phyloP scores from a whole-genome alignment of 2,797 vertebrate genomes.

The Pangasius larnaudii region DNA sequence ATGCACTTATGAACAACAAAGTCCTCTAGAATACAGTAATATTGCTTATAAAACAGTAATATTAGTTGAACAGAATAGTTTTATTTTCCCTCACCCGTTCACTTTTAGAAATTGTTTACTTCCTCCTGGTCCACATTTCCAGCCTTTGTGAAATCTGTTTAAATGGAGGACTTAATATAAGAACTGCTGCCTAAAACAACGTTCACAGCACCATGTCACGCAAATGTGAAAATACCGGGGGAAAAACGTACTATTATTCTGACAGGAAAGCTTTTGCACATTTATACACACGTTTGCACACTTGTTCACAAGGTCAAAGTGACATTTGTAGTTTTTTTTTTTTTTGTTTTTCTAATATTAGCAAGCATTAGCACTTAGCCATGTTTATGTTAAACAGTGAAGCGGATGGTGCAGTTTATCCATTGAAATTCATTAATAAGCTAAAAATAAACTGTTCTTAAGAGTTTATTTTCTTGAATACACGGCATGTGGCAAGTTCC shows the following conservation, averaged over 20 bases:
- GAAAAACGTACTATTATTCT: neutral
- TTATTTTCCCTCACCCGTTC: neutral
- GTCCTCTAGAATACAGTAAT: neutral
- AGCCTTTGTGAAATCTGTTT: neutral
- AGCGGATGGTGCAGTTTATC: neutral
- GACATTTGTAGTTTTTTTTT: neutral
- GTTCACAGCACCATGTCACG: neutral
- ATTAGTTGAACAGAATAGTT: neutral
- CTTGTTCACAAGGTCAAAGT: neutral
- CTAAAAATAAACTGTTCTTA: neutral
- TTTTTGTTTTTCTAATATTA: neutral
- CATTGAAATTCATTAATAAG: neutral
- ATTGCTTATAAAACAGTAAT: neutral
- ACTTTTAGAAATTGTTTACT: neutral
- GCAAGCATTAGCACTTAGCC: neutral
- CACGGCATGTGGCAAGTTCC: neutral
- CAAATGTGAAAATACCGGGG: neutral
- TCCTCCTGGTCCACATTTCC: neutral
- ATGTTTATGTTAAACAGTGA: neutral
- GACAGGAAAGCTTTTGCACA: neutral
- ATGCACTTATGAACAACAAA: neutral
- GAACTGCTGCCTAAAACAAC: neutral
- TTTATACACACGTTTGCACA: neutral
- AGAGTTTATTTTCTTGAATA: neutral
- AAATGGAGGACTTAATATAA: neutral